phyloP scores from a whole-genome alignment of 2,113 vertebrate species.

The Gopherus flavomarginatus region DNA sequence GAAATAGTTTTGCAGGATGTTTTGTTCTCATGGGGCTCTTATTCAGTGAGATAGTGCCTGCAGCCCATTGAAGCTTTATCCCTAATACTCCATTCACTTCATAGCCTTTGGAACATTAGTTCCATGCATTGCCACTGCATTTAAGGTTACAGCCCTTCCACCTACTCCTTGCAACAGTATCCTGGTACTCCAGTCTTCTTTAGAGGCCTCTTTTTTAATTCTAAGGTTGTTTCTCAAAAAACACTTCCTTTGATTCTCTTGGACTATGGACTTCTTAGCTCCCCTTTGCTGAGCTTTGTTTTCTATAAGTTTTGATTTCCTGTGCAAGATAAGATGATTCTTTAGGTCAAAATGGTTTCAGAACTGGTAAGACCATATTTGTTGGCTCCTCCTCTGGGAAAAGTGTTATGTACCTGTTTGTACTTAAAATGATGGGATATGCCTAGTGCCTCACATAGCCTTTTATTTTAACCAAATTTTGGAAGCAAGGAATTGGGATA shows the following conservation, averaged over 20 bases:
- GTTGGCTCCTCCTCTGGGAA: background rate
- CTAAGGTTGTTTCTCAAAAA: background rate
- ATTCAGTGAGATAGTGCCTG: background rate
- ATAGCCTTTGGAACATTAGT: background rate
- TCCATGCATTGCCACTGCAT: background rate
- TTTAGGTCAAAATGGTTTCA: background rate
- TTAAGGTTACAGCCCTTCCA: accelerated
- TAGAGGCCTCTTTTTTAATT: background rate
- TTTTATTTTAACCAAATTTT: background rate
- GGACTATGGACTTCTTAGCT: background rate
- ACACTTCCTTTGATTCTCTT: background rate
- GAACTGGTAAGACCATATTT: background rate
- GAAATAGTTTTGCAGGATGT: background rate
- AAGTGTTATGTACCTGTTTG: background rate
- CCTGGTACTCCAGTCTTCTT: background rate
- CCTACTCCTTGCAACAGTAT: background rate
- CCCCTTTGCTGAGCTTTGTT: background rate
- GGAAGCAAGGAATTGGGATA: background rate
- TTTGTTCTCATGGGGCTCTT: background rate
- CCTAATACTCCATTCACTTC: background rate
- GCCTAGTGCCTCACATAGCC: background rate
- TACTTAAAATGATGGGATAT: too few relatives aligned
- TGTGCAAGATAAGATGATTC: background rate
- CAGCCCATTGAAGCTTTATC: background rate
- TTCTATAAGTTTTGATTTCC: background rate